These are phyloP conservation scores for Portevinia maculata DNA, from an alignment of 2,888 invertebrate genomes.

Conservation along the genomic window DNA sequence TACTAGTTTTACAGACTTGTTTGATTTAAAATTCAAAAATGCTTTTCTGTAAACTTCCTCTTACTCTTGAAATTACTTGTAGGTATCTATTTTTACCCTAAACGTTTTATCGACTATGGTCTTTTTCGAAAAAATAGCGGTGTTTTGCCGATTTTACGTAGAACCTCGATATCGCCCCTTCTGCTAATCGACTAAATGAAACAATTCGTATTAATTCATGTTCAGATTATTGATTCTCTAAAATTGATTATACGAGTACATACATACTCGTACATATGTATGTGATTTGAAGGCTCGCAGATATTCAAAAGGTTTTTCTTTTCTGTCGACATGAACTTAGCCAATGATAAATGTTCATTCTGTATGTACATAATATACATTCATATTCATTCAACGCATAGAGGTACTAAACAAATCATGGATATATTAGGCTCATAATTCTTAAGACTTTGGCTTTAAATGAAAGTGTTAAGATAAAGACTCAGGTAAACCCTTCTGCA, in stretches of 20 bases:
- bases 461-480: no score
- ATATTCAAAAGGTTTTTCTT: not conserved
- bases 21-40: not conserved
- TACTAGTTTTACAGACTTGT: not conserved
- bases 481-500: no score
- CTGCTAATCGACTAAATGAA: not conserved
- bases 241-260: conserved; percentile 13
- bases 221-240: conserved; percentile 30
- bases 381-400: no score
- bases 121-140: not conserved
- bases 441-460: no score
- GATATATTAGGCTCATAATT: no score
- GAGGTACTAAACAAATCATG: no score
- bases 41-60: not conserved
- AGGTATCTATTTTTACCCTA: conserved; percentile 8
- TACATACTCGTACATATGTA: no score
- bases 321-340: not conserved
- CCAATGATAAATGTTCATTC: no score
- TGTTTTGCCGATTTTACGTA: conserved; percentile 15
- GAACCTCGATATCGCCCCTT: conserved; percentile 9
- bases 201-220: conserved; percentile 22
- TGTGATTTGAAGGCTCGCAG: not conserved
- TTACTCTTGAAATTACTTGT: not conserved
- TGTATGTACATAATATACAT: no score
- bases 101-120: conserved; percentile 3